Base-by-base conservation (phyloP, 2,797 vertebrate species). In the Scyliorhinus canicula region DNA sequence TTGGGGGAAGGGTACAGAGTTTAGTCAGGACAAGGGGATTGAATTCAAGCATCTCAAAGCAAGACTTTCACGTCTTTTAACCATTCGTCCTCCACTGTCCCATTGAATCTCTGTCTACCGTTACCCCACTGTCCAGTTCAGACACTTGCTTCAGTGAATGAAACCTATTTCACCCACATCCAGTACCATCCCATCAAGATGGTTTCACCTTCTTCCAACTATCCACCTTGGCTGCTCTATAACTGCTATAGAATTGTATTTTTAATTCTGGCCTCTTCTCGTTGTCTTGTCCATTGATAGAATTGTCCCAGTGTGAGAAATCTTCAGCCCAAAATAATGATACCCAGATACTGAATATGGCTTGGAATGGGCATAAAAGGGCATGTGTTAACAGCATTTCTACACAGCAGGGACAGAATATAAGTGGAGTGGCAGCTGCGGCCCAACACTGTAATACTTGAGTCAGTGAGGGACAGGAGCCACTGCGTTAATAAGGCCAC, bases 401-500 rank as follows among this genome's bases (percentile, higher is more conserved):
- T 71, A 52, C 12, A 50, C 28, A 91, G 21, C 57, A 65, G n/a
- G 88, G 60, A n/a, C 26, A 50, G 67, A 93, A 93, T 52, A 21
- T 5, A 35, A 74, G 24, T 93, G 35, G 60, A 93, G 47, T 93
- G 67, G 67, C 93, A 93, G 65, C 67, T 52, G 65, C 44, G 71
- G 65, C 93, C 65, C 14, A 71, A 67, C 44, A 93, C 93, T 19
- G 63, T 69, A 5, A 71, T 35, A 65, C 24, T 35, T 50, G 28
- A 71, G 47, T 65, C 26, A 16, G 91, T 69, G 65, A 93, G 60
- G 69, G 91, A 93, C 57, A 93, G 65, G 65, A 93, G 47, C 93
- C 65, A 69, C 93, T 71, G 44, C 4, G 12, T 93, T 93, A 93
- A 93, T 67, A 52, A 93, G 47, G 52, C 65, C 65, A 47, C 93